These are phyloP conservation scores for Ochropacha duplaris DNA, from an alignment of 2,888 invertebrate genomes.

Conservation along the genomic window DNA sequence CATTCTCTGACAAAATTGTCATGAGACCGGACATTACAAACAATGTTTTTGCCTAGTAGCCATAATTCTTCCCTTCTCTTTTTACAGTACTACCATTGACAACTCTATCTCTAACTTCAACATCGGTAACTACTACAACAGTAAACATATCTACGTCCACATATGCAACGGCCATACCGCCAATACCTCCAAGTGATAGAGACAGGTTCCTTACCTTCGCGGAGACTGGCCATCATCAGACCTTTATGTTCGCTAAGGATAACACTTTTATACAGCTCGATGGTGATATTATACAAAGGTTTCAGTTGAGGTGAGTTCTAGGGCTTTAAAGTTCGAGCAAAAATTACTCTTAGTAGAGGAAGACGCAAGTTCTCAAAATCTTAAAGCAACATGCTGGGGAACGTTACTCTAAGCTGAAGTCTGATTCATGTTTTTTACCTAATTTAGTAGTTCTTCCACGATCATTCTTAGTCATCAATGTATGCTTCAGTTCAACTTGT, in stretches of 20 bases:
- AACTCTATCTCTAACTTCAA: slow-evolving; percentile 54
- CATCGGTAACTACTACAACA: slow-evolving; percentile 60
- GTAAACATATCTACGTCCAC: slow-evolving; percentile 72
- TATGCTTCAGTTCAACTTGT: too few species aligned
- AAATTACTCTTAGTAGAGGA: too few species aligned
- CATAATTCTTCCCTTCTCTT: background rate
- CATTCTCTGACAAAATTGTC: too few species aligned
- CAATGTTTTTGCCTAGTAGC: background rate
- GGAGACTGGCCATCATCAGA: slow-evolving; percentile 91
- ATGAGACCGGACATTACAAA: slow-evolving; percentile 7
- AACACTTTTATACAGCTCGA: slow-evolving; percentile 95
- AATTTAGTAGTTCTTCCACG: too few species aligned
- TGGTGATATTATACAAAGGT: slow-evolving; percentile 94
- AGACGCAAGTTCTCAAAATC: too few species aligned
- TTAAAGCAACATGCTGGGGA: too few species aligned
- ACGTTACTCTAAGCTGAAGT: too few species aligned
- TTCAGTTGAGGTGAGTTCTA: slow-evolving; percentile 89
- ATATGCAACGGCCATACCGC: slow-evolving; percentile 77
- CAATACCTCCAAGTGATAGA: slow-evolving; percentile 88
- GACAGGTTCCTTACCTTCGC: slow-evolving; percentile 92
- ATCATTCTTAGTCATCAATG: too few species aligned
- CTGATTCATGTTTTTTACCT: too few species aligned
- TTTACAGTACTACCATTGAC: slow-evolving; percentile 66
- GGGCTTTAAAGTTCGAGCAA: too few species aligned
- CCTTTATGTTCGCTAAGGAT: slow-evolving; percentile 96